A percentile compares a stretch with the other conserved stretches of the same genome.
Conservation (phyloP, 2,113 vertebrate species). For the Pseudorectes ferrugineus region DNA sequence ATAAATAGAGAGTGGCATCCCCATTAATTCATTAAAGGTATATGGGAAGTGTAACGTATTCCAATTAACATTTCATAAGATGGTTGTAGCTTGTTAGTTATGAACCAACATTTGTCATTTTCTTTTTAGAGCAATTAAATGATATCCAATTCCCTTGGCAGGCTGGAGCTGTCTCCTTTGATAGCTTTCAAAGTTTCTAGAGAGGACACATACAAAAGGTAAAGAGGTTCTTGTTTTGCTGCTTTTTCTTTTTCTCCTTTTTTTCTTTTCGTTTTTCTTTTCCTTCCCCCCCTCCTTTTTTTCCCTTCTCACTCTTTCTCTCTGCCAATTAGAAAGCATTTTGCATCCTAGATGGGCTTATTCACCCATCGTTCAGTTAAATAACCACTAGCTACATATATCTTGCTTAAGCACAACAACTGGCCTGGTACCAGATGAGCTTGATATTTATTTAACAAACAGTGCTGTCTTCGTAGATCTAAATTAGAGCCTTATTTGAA, state of each 20-base stretch:
- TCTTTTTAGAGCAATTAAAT: conserved; percentile 62
- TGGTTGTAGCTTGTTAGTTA: conserved; percentile 60
- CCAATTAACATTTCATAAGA: conserved; percentile 70
- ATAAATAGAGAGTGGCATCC: conserved; percentile 68
- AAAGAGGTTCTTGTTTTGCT: not conserved
- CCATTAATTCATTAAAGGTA: conserved; percentile 70
- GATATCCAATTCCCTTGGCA: conserved; percentile 54
- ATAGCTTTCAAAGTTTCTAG: conserved; percentile 45
- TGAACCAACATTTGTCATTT: conserved; percentile 68
- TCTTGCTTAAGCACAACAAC: conserved; percentile 55
- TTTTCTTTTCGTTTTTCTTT: accelerated
- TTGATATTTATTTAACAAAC: conserved; percentile 65
- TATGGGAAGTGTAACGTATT: conserved; percentile 55
- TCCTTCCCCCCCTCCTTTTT: accelerated
- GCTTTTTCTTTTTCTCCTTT: accelerated
- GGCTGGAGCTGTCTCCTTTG: conserved; percentile 44
- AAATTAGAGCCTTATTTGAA: conserved; percentile 62
- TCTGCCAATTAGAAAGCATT: not conserved
- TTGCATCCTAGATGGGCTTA: not conserved
- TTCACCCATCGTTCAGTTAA: conserved; percentile 35
- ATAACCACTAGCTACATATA: conserved; percentile 27
- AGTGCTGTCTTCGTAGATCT: conserved; percentile 44
- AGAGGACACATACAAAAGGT: not conserved
- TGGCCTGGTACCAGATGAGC: conserved; percentile 58
- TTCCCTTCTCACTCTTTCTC: not conserved